Evolutionary conservation across 1,140 invertebrate species (phyloP).

Genomic region (Tetranychus cinnabarinus): DNA sequence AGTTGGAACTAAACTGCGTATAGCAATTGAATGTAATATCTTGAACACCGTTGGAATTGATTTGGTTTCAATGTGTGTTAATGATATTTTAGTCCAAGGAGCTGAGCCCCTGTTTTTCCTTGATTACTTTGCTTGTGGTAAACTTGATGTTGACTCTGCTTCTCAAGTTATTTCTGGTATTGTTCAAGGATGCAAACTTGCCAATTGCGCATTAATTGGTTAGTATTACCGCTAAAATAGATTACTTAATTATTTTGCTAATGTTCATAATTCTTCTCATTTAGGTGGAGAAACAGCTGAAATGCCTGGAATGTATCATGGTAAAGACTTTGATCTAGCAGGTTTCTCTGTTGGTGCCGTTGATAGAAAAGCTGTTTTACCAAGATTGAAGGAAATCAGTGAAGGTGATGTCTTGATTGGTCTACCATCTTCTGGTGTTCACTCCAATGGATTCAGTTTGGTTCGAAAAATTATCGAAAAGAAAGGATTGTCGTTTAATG

Average conservation of each 20-base stretch:
- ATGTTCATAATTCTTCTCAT: constrained; percentile 1
- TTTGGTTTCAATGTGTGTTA: constrained; percentile 92
- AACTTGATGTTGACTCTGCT: constrained; percentile 47
- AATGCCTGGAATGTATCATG: constrained; percentile 75
- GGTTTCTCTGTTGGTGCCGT: constrained; percentile 85
- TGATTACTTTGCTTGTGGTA: constrained; percentile 83
- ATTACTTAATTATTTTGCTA: not conserved
- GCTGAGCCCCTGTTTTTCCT: constrained; percentile 86
- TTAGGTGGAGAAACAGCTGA: constrained; percentile 82
- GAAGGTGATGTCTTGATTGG: constrained; percentile 62
- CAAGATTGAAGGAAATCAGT: constrained; percentile 37
- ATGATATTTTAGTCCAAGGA: constrained; percentile 79
- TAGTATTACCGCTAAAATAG: not conserved
- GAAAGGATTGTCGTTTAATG: constrained; percentile 31
- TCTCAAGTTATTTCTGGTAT: constrained; percentile 57
- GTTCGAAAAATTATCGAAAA: constrained; percentile 59
- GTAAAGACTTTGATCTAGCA: constrained; percentile 65
- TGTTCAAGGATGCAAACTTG: constrained; percentile 53
- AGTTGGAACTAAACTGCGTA: constrained; percentile 84
- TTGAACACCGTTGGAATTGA: constrained; percentile 77
- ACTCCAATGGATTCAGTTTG: constrained; percentile 89
- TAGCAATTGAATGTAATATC: constrained; percentile 27
- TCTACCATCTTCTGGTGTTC: constrained; percentile 62
- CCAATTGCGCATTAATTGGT: constrained; percentile 73
- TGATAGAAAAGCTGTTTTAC: constrained; percentile 46